A percentile compares a stretch with the other conserved stretches of the same genome.
These are phyloP conservation scores for Dasyprocta punctata DNA, from an alignment of 2,113 vertebrate species.

Conservation along the genomic window DNA sequence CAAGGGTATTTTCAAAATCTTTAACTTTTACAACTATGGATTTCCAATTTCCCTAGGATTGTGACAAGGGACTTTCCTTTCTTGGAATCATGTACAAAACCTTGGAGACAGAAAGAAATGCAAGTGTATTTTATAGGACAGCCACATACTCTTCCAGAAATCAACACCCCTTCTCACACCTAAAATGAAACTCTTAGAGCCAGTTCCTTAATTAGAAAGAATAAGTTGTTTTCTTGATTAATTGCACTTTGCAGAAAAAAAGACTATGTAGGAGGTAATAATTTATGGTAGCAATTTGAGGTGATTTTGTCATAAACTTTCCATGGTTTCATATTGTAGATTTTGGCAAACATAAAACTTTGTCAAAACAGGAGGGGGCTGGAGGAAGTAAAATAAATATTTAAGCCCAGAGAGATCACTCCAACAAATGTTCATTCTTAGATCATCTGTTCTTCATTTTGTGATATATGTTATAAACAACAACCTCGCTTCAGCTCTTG, in stretches of 20 bases:
- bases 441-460: slow-evolving; percentile 67
- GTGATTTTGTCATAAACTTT: slow-evolving; percentile 79
- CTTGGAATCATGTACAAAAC: background rate
- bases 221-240: slow-evolving; percentile 80
- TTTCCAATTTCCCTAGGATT: background rate
- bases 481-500: slow-evolving; percentile 77
- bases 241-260: slow-evolving; percentile 70
- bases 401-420: slow-evolving; percentile 67
- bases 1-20: slow-evolving; percentile 14
- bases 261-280: slow-evolving; percentile 74
- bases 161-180: slow-evolving; percentile 57
- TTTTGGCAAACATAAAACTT: slow-evolving; percentile 73
- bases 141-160: slow-evolving; percentile 32
- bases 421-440: slow-evolving; percentile 76
- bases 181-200: slow-evolving; percentile 72
- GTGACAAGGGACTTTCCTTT: background rate
- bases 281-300: slow-evolving; percentile 78
- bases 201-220: slow-evolving; percentile 75
- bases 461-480: slow-evolving; percentile 13
- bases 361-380: slow-evolving; percentile 69
- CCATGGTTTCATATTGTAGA: slow-evolving; percentile 71
- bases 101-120: slow-evolving; percentile 4
- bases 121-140: background rate
- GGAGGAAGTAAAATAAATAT: slow-evolving; percentile 73
- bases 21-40: background rate